A percentile compares a stretch with the other conserved stretches of the same genome.
These are phyloP conservation scores for Leucoma salicis DNA, from an alignment of 2,888 invertebrate genomes.

Conservation along the genomic window DNA sequence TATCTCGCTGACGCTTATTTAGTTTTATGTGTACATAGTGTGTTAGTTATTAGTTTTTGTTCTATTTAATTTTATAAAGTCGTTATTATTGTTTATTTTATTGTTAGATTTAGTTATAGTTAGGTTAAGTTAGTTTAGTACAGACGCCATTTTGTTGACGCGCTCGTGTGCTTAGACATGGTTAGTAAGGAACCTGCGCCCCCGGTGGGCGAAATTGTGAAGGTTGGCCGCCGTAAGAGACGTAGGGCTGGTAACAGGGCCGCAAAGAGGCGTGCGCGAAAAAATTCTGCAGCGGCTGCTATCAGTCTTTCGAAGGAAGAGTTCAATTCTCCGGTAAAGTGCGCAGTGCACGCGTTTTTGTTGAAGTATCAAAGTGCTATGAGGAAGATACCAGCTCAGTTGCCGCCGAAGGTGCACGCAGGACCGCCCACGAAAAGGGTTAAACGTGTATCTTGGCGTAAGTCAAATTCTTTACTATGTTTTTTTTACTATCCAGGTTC, in stretches of 20 bases:
- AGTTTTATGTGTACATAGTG: slow-evolving; percentile 30
- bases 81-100: slow-evolving; percentile 38
- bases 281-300: slow-evolving; percentile 32
- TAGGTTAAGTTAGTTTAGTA: slow-evolving; percentile 35
- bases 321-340: slow-evolving; percentile 53
- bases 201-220: slow-evolving; percentile 42
- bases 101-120: slow-evolving; percentile 35
- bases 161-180: slow-evolving; percentile 43
- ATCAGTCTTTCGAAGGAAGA: slow-evolving; percentile 26
- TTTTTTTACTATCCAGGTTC: too few species aligned
- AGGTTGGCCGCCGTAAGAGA: slow-evolving; percentile 51
- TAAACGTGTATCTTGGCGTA: slow-evolving; percentile 75
- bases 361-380: slow-evolving; percentile 67
- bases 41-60: slow-evolving; percentile 32
- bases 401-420: slow-evolving; percentile 66
- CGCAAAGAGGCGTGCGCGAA: slow-evolving; percentile 53
- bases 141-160: slow-evolving; percentile 64
- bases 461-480: slow-evolving; percentile 39
- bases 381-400: slow-evolving; percentile 61
- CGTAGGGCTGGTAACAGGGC: slow-evolving; percentile 56
- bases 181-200: slow-evolving; percentile 51
- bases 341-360: slow-evolving; percentile 69
- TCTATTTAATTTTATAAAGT: slow-evolving; percentile 31
- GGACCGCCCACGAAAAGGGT: slow-evolving; percentile 71
- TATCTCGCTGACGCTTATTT: slow-evolving; percentile 48